A percentile compares a stretch with the other conserved stretches of the same genome.
Evolutionary conservation across 2,888 invertebrate species (phyloP).

Genomic region (Philaethria dido): DNA sequence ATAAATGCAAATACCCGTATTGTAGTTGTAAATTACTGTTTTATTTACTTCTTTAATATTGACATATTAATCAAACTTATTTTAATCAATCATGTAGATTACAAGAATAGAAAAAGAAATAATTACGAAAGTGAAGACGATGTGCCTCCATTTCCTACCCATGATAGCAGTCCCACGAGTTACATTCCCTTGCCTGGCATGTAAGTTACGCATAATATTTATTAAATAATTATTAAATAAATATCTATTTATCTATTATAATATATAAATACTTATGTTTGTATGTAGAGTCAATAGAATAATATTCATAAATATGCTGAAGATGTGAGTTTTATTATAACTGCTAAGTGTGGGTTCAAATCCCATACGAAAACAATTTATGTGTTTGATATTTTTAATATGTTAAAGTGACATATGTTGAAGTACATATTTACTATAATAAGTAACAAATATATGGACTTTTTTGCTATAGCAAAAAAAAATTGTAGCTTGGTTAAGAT

Average conservation of each 20-base stretch:
- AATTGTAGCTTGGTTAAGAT: too few species aligned
- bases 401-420: too few species aligned
- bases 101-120: constrained; percentile 60
- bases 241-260: neutral
- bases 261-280: too few species aligned
- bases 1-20: too few species aligned
- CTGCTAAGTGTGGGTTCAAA: neutral
- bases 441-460: too few species aligned
- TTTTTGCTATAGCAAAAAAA: too few species aligned
- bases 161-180: constrained; percentile 75
- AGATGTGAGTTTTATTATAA: neutral
- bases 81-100: constrained; percentile 54
- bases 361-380: neutral
- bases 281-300: too few species aligned
- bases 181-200: constrained; percentile 63
- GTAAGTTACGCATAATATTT: too few species aligned
- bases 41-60: neutral
- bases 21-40: too few species aligned
- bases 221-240: too few species aligned
- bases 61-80: neutral
- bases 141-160: constrained; percentile 87
- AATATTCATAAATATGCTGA: too few species aligned
- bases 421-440: too few species aligned
- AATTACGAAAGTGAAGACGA: constrained; percentile 85
- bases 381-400: neutral